phyloP scores from a whole-genome alignment of 2,113 vertebrate genomes.

The Diglossa brunneiventris region DNA sequence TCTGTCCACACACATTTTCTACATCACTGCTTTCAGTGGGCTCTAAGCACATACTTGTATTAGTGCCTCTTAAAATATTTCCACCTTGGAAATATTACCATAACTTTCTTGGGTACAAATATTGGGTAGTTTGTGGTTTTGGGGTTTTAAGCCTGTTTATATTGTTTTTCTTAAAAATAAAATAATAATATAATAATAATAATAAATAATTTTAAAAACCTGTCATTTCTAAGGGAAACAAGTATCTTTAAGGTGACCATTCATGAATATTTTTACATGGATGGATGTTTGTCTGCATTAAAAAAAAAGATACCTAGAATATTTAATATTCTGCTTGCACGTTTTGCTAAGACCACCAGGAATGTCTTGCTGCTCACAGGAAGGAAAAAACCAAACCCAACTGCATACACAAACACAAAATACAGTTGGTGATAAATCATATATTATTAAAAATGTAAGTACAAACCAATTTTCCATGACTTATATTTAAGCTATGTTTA shows the following conservation, averaged over 20 bases:
- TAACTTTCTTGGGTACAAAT: neutral
- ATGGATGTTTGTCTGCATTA: neutral
- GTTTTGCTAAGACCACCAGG: neutral
- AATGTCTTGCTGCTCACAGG: neutral
- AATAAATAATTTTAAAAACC: neutral
- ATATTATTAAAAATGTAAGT: slow-evolving; percentile 23
- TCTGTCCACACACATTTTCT: neutral
- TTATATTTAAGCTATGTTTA: slow-evolving; percentile 34
- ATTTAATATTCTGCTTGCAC: neutral
- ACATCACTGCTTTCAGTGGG: neutral
- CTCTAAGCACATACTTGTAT: neutral
- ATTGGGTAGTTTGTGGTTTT: neutral
- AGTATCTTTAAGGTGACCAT: neutral
- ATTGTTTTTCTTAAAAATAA: neutral
- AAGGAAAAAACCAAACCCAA: neutral
- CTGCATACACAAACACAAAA: neutral
- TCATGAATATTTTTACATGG: neutral
- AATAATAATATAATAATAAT: neutral
- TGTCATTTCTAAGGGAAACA: neutral
- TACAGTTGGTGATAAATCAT: neutral
- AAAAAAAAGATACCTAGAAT: neutral
- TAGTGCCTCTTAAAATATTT: neutral
- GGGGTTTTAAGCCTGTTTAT: neutral
- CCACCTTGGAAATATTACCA: neutral
- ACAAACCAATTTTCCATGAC: neutral